Conservation (phyloP, 2,113 vertebrate species). For the Pelvicachromis taeniatus region DNA sequence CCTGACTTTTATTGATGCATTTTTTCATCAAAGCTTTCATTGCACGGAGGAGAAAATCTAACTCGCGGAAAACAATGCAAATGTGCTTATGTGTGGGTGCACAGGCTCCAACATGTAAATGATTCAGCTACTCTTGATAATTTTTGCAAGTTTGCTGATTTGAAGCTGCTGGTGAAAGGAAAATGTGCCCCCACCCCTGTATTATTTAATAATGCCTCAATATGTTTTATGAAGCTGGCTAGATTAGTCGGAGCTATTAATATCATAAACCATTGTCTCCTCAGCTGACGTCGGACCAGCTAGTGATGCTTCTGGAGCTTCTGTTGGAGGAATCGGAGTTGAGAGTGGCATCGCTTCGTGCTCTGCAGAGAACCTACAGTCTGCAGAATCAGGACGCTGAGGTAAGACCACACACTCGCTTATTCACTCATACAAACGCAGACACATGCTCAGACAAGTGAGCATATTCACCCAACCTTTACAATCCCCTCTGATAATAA, state of each 20-base stretch:
- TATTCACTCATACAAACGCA: not conserved
- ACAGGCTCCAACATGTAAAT: not conserved
- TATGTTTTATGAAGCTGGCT: not conserved
- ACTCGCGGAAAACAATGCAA: conserved; percentile 30
- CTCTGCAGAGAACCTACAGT: conserved; percentile 76
- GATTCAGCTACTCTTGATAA: not conserved
- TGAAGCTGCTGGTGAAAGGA: conserved; percentile 2
- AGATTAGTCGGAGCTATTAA: conserved; percentile 1
- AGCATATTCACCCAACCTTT: not conserved
- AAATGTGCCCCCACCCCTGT: not conserved
- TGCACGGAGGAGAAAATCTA: conserved; percentile 36
- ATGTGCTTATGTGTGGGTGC: conserved; percentile 1
- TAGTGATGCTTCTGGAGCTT: conserved; percentile 88
- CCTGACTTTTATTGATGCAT: conserved; percentile 19
- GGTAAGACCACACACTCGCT: conserved; percentile 68
- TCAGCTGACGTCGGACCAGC: conserved; percentile 89
- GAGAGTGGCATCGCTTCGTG: conserved; percentile 64
- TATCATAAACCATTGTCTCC: conserved; percentile 29
- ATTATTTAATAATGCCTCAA: conserved; percentile 4
- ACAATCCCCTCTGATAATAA: conserved; percentile 19
- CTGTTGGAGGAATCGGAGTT: conserved; percentile 83
- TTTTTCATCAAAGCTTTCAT: conserved; percentile 8
- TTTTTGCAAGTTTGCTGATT: not conserved
- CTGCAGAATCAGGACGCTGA: conserved; percentile 86
- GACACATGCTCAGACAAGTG: conserved; percentile 6